These are phyloP conservation scores for Reinhardtius hippoglossoides DNA, from an alignment of 2,113 vertebrate genomes.

Conservation along the genomic window DNA sequence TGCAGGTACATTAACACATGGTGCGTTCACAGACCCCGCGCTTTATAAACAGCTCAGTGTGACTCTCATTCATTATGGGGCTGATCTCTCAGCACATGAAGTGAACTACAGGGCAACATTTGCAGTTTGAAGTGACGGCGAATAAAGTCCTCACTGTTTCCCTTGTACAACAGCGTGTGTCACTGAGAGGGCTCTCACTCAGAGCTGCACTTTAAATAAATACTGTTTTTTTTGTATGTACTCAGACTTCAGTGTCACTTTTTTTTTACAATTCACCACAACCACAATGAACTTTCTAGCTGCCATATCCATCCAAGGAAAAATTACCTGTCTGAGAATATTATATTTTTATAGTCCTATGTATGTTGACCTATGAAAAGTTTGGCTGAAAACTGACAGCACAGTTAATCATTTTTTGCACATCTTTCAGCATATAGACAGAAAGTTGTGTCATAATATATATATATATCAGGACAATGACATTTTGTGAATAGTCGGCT, in stretches of 20 bases:
- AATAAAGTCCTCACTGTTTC: conserved; percentile 78
- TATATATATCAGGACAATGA: no score
- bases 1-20: conserved; percentile 11
- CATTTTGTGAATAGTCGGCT: neutral
- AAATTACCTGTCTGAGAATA: conserved; percentile 33
- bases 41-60: conserved; percentile 41
- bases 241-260: conserved; percentile 56
- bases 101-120: conserved; percentile 53
- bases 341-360: conserved; percentile 12
- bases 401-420: neutral
- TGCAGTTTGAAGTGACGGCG: conserved; percentile 48
- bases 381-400: neutral
- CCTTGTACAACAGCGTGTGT: conserved; percentile 30
- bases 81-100: conserved; percentile 51
- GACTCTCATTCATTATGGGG: conserved; percentile 52
- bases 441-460: neutral
- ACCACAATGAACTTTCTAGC: conserved; percentile 52
- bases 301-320: conserved; percentile 36
- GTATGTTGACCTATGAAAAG: neutral
- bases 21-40: conserved; percentile 23
- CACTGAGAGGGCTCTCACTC: conserved; percentile 63
- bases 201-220: conserved; percentile 73
- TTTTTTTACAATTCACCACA: conserved; percentile 66
- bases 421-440: neutral
- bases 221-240: conserved; percentile 59